Conservation (phyloP, 2,113 vertebrate species). For the Sturnus vulgaris region DNA sequence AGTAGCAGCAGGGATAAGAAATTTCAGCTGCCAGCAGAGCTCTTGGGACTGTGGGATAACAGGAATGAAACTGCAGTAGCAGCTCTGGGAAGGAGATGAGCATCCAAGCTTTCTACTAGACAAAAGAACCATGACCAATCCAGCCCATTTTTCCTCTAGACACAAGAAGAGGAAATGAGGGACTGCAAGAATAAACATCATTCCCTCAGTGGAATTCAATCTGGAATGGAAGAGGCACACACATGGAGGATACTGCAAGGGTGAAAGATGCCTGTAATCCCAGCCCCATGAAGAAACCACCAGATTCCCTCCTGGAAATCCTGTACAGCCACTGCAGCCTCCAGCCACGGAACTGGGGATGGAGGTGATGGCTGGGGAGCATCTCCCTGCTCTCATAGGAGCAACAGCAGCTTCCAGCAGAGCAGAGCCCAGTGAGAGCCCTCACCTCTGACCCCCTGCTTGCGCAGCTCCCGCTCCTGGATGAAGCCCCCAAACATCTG, state of each 20-base stretch:
- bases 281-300: not conserved
- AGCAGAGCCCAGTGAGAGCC: not conserved
- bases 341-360: fast-evolving
- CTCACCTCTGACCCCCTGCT: slow-evolving; percentile 86
- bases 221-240: not conserved
- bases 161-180: not conserved
- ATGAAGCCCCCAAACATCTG: slow-evolving; percentile 93
- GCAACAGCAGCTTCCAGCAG: not conserved
- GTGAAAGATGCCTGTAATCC: not conserved
- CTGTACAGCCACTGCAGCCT: not conserved
- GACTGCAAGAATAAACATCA: not conserved
- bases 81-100: not conserved
- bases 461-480: slow-evolving; percentile 88
- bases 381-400: fast-evolving
- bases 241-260: fast-evolving
- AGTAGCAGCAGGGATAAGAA: not conserved
- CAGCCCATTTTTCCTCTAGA: not conserved
- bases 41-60: not conserved
- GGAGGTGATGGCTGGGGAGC: not conserved
- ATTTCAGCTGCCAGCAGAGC: not conserved
- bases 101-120: not conserved
- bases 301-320: fast-evolving
- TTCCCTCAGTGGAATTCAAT: not conserved
- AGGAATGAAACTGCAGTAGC: not conserved
- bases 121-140: not conserved